phyloP scores from a whole-genome alignment of 2,113 vertebrate species.

The Otis tarda region DNA sequence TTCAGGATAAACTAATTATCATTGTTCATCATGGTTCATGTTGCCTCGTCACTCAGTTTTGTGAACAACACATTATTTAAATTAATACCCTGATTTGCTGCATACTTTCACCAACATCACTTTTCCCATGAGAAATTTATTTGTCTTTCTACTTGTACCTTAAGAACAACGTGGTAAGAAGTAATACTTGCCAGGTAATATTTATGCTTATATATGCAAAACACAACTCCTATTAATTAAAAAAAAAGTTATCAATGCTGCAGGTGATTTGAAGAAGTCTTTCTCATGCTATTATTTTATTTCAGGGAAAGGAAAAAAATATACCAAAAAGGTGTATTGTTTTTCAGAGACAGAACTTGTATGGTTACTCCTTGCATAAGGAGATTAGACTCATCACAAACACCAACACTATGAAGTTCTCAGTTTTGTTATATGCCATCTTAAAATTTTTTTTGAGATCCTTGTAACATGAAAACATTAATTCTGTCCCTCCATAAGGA shows the following conservation, averaged over 20 bases:
- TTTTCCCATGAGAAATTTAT: constrained; percentile 63
- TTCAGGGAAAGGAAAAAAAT: neutral
- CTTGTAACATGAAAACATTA: neutral
- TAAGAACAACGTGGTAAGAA: neutral
- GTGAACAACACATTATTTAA: constrained; percentile 27
- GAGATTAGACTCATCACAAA: neutral
- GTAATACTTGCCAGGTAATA: neutral
- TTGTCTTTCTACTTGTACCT: neutral
- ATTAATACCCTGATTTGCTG: constrained; percentile 11
- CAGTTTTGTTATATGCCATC: neutral
- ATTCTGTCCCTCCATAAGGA: neutral
- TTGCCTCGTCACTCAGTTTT: neutral
- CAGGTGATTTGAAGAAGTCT: neutral
- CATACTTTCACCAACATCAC: neutral
- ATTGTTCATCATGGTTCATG: neutral
- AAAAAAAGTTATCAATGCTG: neutral
- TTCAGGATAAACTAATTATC: neutral
- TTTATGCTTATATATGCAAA: constrained; percentile 39
- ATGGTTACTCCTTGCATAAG: neutral
- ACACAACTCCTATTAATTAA: neutral
- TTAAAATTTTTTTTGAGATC: neutral
- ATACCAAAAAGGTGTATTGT: neutral
- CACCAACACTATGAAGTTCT: neutral
- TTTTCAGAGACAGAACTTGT: neutral
- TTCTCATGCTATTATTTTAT: neutral